Conservation (phyloP, 2,113 vertebrate species). For the Shinisaurus crocodilurus region DNA sequence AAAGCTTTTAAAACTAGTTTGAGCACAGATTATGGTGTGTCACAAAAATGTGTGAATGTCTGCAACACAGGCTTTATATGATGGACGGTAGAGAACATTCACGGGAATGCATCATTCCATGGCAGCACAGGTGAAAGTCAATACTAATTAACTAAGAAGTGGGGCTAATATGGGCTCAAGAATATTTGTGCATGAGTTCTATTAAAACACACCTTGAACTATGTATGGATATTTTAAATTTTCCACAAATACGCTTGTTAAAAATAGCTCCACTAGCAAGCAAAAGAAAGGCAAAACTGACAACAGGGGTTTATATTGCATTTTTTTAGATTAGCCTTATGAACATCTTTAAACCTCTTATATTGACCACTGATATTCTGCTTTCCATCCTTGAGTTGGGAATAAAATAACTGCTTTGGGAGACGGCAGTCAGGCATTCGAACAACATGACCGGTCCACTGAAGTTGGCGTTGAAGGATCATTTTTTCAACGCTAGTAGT, state of each 20-base stretch:
- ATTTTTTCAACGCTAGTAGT: too few relatives aligned
- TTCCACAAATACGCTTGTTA: not conserved
- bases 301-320: not conserved
- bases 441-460: too few relatives aligned
- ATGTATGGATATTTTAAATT: not conserved
- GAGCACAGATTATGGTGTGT: too few relatives aligned
- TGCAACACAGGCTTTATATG: not conserved
- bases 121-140: not conserved
- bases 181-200: too few relatives aligned
- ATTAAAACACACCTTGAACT: not conserved
- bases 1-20: not conserved
- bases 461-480: too few relatives aligned
- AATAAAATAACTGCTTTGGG: too few relatives aligned
- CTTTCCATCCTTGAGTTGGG: too few relatives aligned
- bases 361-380: too few relatives aligned
- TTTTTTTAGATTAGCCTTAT: too few relatives aligned
- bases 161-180: not conserved
- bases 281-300: not conserved
- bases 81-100: not conserved
- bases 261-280: too few relatives aligned
- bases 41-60: not conserved
- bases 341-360: too few relatives aligned
- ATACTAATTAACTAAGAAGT: not conserved
- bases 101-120: not conserved
- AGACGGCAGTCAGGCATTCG: too few relatives aligned